Base-by-base conservation (phyloP, 1,140 invertebrate genomes). In the Cotesia vestalis region DNA sequence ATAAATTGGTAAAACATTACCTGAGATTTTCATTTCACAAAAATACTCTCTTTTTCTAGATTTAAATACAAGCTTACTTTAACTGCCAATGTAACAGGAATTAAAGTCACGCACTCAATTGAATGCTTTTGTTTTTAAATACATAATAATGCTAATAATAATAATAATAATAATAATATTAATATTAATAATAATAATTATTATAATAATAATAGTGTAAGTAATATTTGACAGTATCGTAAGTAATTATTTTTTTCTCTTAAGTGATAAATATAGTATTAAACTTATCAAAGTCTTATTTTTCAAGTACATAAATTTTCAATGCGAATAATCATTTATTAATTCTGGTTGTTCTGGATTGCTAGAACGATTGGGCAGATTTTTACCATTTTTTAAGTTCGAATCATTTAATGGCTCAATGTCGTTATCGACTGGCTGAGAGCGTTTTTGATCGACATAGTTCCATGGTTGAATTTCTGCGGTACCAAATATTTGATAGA, bases 401-500 rank as follows among this genome's bases (percentile, higher is more conserved):
- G 80, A 81, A 1, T 83, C 80, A 36, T 85, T 87, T 9, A 87
- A 67, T 0, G 84, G 85, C 14, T 84, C 80, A 3, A 80, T 83
- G 36, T 86, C 84, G 11, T 86, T 84, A 27, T 77, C 75, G 8
- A 75, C 38, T 3, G 78, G 77, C 67, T 83, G 82, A 5, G 84
- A 82, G 67, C 82, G 83, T 52, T 86, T 87, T 75, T 86, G 81
- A 61, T 86, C 82, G 0, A 87, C 86, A 80, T 89, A 88, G 79
- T 91, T 91, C 91, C 91, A 91, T 0, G 84, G 66, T 76, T 91
- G 91, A 70, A 91, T 88, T 20, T 92, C 89, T 20, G 88, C 91
- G 1, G 91, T 91, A 0, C 90, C 91, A 78, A 90, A 92, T 63
- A 94, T 86, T 78, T 93, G 89, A 78, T 90, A 95, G 1, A 93